phyloP scores from a whole-genome alignment of 30 jellyfish, hydroid and myxozoan genomes.

The Clytia hemisphaerica region DNA sequence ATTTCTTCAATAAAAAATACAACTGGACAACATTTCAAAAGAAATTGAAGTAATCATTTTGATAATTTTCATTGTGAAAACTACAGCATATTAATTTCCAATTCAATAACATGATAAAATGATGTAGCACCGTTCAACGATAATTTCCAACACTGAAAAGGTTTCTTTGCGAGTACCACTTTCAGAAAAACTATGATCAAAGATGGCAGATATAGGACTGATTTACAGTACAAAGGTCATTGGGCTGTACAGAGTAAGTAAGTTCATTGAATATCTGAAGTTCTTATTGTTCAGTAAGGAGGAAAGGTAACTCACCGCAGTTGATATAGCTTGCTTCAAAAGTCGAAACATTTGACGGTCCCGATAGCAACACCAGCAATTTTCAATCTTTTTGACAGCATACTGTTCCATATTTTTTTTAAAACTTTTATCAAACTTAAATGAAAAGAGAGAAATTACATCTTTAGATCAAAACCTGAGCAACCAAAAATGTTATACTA shows the following conservation, averaged over 20 bases:
- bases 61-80: not conserved
- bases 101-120: too few species aligned
- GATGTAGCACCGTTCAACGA: too few species aligned
- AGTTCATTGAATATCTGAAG: too few species aligned
- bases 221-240: too few species aligned
- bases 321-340: conserved; percentile 63
- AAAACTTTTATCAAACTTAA: not conserved
- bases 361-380: conserved; percentile 65
- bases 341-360: conserved; percentile 74
- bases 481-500: too few species aligned
- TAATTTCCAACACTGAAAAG: too few species aligned
- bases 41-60: not conserved
- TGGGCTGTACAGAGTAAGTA: too few species aligned
- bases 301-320: conserved; percentile 55
- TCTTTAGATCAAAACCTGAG: too few species aligned
- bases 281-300: not conserved
- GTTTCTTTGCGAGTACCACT: too few species aligned
- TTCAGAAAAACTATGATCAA: too few species aligned
- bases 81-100: too few species aligned
- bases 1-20: not conserved
- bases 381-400: conserved; percentile 56
- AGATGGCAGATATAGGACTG: too few species aligned
- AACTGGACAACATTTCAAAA: not conserved
- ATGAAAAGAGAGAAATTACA: not conserved
- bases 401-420: conserved; percentile 30